A percentile compares a stretch with the other conserved stretches of the same genome.
phyloP scores from a whole-genome alignment of 2,113 vertebrate genomes.

The Lophotis ruficrista region DNA sequence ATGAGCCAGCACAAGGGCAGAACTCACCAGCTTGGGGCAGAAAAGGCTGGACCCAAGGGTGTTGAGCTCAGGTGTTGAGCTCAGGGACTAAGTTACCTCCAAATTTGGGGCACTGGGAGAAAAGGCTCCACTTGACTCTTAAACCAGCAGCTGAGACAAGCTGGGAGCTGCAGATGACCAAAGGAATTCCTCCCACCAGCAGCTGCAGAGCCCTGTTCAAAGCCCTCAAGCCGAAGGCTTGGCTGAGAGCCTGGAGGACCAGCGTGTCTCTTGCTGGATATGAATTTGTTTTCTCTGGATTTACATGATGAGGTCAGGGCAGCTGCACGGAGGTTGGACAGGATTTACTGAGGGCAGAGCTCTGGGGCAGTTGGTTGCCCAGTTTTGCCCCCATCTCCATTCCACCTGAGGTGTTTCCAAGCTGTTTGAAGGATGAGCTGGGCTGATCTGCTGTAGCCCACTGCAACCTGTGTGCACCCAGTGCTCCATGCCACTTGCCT shows the following conservation, averaged over 20 bases:
- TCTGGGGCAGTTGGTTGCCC: not conserved
- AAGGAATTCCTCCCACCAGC: constrained; percentile 43
- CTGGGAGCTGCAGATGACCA: constrained; percentile 41
- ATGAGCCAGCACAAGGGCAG: not conserved
- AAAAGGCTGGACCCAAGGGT: not conserved
- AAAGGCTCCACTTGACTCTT: not conserved
- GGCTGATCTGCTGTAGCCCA: not conserved
- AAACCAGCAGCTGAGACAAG: constrained; percentile 20
- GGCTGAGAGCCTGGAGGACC: not conserved
- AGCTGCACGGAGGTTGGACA: not conserved
- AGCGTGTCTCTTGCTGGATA: not conserved
- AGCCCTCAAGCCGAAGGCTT: not conserved
- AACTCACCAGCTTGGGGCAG: not conserved
- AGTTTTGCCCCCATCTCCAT: not conserved
- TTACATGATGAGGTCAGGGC: constrained; percentile 40
- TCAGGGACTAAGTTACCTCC: not conserved
- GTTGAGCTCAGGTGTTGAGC: not conserved
- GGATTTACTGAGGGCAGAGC: not conserved
- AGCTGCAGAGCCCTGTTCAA: constrained; percentile 32
- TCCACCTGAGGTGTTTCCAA: accelerated
- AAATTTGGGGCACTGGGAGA: not conserved
- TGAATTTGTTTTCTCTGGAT: constrained; percentile 21
- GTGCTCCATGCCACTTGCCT: not conserved
- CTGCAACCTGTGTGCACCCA: not conserved
- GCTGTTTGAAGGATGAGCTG: not conserved